These are phyloP conservation scores for Chrysomallon squamiferum DNA, from an alignment of 1,140 invertebrate species.

Conservation along the genomic window DNA sequence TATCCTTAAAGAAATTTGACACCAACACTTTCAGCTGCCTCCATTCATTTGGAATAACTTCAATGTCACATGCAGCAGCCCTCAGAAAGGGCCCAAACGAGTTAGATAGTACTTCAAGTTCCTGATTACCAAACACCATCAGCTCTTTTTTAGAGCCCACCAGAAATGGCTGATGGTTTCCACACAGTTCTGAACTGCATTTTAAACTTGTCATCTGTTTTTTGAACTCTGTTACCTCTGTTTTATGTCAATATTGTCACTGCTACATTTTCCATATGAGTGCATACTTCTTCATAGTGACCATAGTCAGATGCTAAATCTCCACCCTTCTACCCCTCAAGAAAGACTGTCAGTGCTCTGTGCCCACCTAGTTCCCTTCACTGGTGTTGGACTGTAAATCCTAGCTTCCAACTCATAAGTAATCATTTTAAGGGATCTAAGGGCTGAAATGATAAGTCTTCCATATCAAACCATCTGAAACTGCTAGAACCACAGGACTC, in stretches of 20 bases:
- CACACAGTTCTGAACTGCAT: background rate
- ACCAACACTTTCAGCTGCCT: background rate
- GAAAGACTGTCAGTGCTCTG: background rate
- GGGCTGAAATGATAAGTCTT: slow-evolving; percentile 6
- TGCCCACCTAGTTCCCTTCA: slow-evolving; percentile 7
- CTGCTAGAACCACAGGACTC: background rate
- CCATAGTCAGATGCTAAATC: background rate
- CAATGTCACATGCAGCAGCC: background rate
- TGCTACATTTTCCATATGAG: slow-evolving; percentile 6
- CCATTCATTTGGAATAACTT: background rate
- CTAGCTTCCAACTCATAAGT: slow-evolving; percentile 2
- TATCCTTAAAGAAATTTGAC: background rate
- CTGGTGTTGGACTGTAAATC: slow-evolving; percentile 3
- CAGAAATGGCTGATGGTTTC: background rate
- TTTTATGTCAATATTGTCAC: slow-evolving; percentile 1
- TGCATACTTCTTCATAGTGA: slow-evolving; percentile 1
- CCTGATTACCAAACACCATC: background rate
- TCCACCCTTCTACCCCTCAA: background rate
- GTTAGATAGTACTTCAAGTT: background rate
- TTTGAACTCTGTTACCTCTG: background rate
- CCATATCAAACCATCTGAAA: slow-evolving; percentile 3
- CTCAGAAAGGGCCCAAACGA: background rate
- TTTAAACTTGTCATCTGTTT: background rate
- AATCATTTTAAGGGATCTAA: background rate
- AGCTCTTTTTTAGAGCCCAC: background rate